Evolutionary conservation across 1,140 invertebrate genomes (phyloP).

Genomic region (Brachionus calyciflorus): DNA sequence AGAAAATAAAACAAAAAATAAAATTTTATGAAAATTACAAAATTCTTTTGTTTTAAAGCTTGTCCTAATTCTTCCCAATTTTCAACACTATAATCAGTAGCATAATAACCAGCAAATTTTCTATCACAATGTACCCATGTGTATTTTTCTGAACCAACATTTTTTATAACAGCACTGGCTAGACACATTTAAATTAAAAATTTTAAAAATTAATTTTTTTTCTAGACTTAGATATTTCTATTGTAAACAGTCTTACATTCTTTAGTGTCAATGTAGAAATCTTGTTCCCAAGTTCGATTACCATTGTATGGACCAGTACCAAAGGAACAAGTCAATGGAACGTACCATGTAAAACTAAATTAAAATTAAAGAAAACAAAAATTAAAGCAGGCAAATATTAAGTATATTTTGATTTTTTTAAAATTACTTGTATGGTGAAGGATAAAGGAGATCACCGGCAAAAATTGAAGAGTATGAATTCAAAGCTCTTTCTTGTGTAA

Average conservation of each 20-base stretch:
- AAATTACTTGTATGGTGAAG: constrained; percentile 28
- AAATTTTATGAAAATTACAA: neutral
- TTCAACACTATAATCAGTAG: constrained; percentile 9
- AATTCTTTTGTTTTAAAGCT: constrained; percentile 20
- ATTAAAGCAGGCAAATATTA: too few species aligned
- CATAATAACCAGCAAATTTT: constrained; percentile 35
- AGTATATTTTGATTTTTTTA: too few species aligned
- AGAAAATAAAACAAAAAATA: neutral
- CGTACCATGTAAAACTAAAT: constrained; percentile 22
- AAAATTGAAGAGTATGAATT: constrained; percentile 14
- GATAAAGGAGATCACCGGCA: constrained; percentile 23
- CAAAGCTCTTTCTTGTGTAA: neutral
- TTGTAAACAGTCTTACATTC: constrained; percentile 12
- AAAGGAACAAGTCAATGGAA: constrained; percentile 39
- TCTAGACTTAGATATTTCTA: neutral
- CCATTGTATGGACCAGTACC: neutral
- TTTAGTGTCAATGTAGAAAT: constrained; percentile 20
- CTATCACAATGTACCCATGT: constrained; percentile 36
- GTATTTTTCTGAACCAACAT: neutral
- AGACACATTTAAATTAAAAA: neutral
- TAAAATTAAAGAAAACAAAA: too few species aligned
- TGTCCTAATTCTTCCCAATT: constrained; percentile 32
- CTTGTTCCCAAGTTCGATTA: neutral
- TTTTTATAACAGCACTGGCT: neutral
- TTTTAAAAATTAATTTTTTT: too few species aligned